Percentiles rank a stretch among this genome's conserved stretches.
These are phyloP conservation scores for Brachypteracias leptosomus DNA, from an alignment of 2,113 vertebrate species.

Conservation along the genomic window DNA sequence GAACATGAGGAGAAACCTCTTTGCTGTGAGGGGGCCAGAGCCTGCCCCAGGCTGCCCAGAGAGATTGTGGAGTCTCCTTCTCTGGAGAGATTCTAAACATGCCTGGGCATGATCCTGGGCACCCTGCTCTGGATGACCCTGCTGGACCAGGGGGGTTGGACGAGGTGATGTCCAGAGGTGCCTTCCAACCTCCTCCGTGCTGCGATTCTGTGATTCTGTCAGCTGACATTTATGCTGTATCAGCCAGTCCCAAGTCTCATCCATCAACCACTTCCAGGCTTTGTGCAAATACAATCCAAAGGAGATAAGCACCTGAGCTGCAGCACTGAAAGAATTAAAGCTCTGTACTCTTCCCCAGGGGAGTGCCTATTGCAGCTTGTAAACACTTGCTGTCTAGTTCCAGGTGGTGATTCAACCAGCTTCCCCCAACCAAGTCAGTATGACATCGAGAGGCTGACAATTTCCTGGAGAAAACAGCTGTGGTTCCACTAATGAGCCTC, in stretches of 20 bases:
- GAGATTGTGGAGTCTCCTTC: too few relatives aligned
- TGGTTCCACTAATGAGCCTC: slow-evolving; percentile 17
- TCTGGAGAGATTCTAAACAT: too few relatives aligned
- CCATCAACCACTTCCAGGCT: neutral
- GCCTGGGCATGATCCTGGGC: too few relatives aligned
- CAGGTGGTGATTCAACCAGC: neutral
- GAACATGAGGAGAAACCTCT: too few relatives aligned
- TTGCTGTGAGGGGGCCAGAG: too few relatives aligned
- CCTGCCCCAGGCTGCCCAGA: too few relatives aligned
- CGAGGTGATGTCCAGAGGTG: neutral
- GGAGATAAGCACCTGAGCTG: neutral
- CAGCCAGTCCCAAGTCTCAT: neutral
- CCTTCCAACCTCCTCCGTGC: neutral
- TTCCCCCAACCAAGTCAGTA: neutral
- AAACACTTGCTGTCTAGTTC: neutral
- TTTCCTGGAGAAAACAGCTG: slow-evolving; percentile 10
- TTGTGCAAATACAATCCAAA: neutral
- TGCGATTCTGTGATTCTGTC: neutral
- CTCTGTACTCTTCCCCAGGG: neutral
- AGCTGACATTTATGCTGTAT: neutral
- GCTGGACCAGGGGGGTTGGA: neutral
- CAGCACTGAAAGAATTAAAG: neutral
- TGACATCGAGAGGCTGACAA: neutral
- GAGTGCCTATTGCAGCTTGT: neutral
- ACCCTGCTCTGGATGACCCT: neutral